phyloP scores from a whole-genome alignment of 2,113 vertebrate genomes.

The Eudorcas thomsonii region DNA sequence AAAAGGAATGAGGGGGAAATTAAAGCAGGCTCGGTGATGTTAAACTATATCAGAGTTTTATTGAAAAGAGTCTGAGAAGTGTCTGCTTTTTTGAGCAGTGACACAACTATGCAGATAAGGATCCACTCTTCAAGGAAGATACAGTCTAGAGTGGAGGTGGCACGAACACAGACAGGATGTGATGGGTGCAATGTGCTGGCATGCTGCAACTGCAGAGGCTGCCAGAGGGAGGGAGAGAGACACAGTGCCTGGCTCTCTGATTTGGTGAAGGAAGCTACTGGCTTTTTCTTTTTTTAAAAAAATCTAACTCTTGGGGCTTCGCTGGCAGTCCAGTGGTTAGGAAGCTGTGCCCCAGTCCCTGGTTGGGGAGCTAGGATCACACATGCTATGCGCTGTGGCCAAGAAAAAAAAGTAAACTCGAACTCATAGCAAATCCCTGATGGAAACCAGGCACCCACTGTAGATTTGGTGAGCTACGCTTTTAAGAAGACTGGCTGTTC shows the following conservation, averaged over 20 bases:
- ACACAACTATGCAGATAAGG: background rate
- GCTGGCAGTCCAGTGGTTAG: background rate
- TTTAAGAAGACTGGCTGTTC: background rate
- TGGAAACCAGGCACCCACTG: rapidly evolving
- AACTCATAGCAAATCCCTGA: background rate
- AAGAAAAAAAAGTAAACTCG: background rate
- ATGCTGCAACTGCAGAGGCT: background rate
- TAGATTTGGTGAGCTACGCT: background rate
- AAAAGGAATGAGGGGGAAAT: background rate
- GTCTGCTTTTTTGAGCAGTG: background rate
- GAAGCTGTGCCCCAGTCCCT: background rate
- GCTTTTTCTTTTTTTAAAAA: background rate
- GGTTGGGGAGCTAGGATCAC: background rate
- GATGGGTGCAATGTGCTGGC: background rate
- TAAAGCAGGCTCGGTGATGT: background rate
- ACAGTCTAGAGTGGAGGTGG: background rate
- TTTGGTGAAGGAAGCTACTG: background rate
- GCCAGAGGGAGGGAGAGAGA: background rate
- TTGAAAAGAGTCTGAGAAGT: background rate
- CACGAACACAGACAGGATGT: rapidly evolving
- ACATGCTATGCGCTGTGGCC: background rate
- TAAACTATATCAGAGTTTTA: background rate
- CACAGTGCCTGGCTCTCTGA: background rate
- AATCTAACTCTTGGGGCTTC: background rate
- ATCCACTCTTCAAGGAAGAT: background rate